phyloP scores from a whole-genome alignment of 1,140 invertebrate species.

The Physella acuta region DNA sequence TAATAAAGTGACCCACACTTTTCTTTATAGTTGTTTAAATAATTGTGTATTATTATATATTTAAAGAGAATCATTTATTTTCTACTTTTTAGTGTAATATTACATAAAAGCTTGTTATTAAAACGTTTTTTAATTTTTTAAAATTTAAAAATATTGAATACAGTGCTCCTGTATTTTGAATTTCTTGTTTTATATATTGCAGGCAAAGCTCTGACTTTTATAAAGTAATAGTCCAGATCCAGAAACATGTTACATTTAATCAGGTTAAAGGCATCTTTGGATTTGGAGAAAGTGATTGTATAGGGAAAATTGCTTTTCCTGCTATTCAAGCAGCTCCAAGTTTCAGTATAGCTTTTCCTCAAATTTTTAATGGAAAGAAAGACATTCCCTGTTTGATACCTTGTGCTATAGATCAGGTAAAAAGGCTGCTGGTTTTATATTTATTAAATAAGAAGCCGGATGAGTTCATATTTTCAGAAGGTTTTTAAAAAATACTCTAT shows the following conservation, averaged over 20 bases:
- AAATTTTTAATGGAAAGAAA: conserved; percentile 80
- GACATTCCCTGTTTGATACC: conserved; percentile 92
- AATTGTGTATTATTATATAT: too few relatives aligned
- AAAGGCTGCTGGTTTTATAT: too few relatives aligned
- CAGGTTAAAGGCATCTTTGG: conserved; percentile 93
- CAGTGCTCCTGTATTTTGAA: too few relatives aligned
- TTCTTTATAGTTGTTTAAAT: too few relatives aligned
- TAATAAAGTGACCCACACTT: too few relatives aligned
- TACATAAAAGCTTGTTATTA: too few relatives aligned
- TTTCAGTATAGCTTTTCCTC: conserved; percentile 92
- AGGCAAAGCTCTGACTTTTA: conserved; percentile 83
- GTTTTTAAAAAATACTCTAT: background rate
- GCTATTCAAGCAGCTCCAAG: conserved; percentile 94
- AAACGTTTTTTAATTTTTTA: too few relatives aligned
- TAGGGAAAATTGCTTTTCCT: conserved; percentile 97
- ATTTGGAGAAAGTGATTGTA: conserved; percentile 89
- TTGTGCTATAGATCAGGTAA: conserved; percentile 95
- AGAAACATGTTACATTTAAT: conserved; percentile 93
- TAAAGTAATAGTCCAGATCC: conserved; percentile 86
- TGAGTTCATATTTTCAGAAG: background rate
- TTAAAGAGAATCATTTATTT: too few relatives aligned
- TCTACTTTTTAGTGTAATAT: too few relatives aligned
- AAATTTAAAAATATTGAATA: too few relatives aligned
- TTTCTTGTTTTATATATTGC: conserved; percentile 33
- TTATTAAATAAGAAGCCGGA: background rate